Evolutionary conservation across 2,113 vertebrate species (phyloP), one percentile per base, ranked within the genome.

Genomic region (Dermatemys mawii): DNA sequence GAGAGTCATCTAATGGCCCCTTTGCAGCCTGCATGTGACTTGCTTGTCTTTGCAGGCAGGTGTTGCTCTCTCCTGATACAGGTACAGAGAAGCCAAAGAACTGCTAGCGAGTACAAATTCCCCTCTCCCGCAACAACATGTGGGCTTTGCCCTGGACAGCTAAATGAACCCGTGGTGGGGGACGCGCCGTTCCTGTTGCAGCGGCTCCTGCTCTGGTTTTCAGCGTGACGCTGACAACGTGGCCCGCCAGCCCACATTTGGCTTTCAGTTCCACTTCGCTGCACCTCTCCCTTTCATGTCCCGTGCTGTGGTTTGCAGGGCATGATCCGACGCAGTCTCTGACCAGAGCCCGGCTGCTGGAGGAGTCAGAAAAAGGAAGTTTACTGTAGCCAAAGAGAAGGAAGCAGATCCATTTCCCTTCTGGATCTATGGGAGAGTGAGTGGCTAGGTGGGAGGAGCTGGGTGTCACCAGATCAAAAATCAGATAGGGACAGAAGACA

Each of bases 391-490:
- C 95, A 51, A 51, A 89, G 93, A 5, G 22, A 24, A 94, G 94
- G 93, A 93, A 97, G 89, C 46, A 53, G 8, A 16, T 81, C 27
- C 91, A 93, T 91, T 96, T 95, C 95, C 95, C 91, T 53, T 87
- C 76, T 26, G 93, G 1, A 17, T 80, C 90, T 81, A 87, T 6
- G 1, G 63, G 94, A 63, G 41, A 12, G 27, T 76, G 83, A 2
- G 83, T 53, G 73, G 90, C 60, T 51, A 79, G 91, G 83, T 22
- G 38, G 81, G 83, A 85, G 87, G 67, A 24, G 8, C 3, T 24
- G 89, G 88, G 91, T n/a, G 90, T 26, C 48, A 81, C 32, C 89
- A 50, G 93, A 91, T 87, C 27, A 13, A 60, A 38, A 5, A 6
- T 0, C 4, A 86, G 95, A 95, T n/a, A 67, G 86, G 92, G 6